These are phyloP conservation scores for Paralvinella palmiformis DNA, from an alignment of 1,140 invertebrate genomes.

Conservation along the genomic window DNA sequence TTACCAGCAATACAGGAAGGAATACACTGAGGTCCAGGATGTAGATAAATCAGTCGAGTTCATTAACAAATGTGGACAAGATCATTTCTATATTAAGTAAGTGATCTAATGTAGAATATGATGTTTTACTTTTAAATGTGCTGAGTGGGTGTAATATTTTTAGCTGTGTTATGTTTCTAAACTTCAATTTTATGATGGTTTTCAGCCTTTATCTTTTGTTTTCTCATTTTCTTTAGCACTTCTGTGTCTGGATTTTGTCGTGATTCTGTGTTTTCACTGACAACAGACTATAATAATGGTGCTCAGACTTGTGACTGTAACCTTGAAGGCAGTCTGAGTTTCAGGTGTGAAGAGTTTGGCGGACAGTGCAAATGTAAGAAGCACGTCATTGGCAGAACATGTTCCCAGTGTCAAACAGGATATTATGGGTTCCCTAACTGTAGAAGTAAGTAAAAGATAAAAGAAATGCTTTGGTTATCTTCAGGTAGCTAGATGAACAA, in stretches of 20 bases:
- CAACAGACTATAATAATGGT: conserved; percentile 88
- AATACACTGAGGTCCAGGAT: conserved; percentile 61
- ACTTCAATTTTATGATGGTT: neutral
- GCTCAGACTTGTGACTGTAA: conserved; percentile 85
- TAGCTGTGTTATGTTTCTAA: too few relatives aligned
- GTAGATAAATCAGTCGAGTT: conserved; percentile 86
- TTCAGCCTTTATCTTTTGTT: neutral
- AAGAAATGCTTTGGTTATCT: too few relatives aligned
- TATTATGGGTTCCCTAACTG: conserved; percentile 95
- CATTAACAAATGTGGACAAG: conserved; percentile 76
- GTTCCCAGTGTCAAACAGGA: conserved; percentile 82
- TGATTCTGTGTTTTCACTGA: conserved; percentile 86
- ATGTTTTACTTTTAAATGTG: too few relatives aligned
- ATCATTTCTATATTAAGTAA: conserved; percentile 69
- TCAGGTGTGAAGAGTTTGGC: conserved; percentile 78
- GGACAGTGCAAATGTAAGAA: conserved; percentile 91
- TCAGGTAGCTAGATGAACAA: too few relatives aligned
- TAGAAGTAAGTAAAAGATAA: conserved; percentile 49
- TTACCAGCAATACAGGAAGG: conserved; percentile 63
- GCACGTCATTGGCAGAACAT: conserved; percentile 89
- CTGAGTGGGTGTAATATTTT: neutral
- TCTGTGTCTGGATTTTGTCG: conserved; percentile 63
- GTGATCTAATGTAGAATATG: too few relatives aligned
- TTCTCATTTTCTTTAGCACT: neutral
- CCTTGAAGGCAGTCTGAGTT: conserved; percentile 77